Evolutionary conservation across 2,797 vertebrate genomes (phyloP), one percentile per base, ranked within the genome.

Genomic region (Lerista edwardsae): DNA sequence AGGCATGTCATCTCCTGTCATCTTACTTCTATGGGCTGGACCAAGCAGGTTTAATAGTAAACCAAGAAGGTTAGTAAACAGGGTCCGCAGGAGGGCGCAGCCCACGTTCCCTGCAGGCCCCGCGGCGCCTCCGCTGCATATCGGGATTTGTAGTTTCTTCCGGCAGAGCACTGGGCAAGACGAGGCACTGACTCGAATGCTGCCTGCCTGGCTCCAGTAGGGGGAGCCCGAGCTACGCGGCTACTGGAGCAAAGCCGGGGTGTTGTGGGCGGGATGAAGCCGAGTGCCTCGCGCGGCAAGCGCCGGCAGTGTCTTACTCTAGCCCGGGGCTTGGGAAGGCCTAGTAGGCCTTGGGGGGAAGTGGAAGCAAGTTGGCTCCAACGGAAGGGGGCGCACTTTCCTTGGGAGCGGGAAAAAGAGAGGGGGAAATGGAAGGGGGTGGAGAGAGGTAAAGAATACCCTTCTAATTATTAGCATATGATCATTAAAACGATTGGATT

Each of bases 101-200:
- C 6, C 1, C 8, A 2, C 82, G 12, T 8, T 17, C 68, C 51
- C 31, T 1, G 47, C 65, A 29, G 25, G 47, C 65, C 7, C 51
- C 12, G 79, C 14, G 15, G 44, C 6, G 6, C 36, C 87, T 0
- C 88, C 90, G 81, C 6, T 31, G 84, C 71, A 34, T 67, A 10
- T 79, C 86, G 94, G 94, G 93, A 91, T 6, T 57, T 86, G 91
- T 92, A 93, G 92, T 94, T 87, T 79, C 25, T 51, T 4, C 6
- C 27, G 39, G 23, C 6, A 1, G 55, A 27, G 34, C 29, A 15
- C 12, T 15, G 15, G 34, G 34, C 36, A 36, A 23, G n/a, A 17
- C 23, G 4, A 9, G 51, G 51, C 3, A 55, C 51, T 55, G 6
- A 17, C 11, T 55, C 6, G 15, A 17, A 17, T 29, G 15, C 7